A percentile compares a stretch with the other conserved stretches of the same genome.
phyloP scores from a whole-genome alignment of 2,888 invertebrate species.

The Cyclophora albipunctata region DNA sequence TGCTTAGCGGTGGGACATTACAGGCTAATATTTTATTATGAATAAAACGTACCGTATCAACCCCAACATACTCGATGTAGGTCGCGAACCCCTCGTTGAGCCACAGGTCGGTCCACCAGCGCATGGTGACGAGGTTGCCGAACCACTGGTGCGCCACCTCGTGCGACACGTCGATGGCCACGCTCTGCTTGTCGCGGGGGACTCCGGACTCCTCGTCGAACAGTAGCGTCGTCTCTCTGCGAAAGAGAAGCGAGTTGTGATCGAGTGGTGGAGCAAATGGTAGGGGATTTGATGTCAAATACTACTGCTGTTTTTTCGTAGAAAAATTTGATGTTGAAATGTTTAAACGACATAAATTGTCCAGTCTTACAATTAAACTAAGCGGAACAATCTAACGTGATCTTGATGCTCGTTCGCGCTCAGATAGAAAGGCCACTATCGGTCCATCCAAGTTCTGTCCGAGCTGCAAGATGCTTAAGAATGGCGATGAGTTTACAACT shows the following conservation, averaged over 20 bases:
- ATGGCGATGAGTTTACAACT: too few species aligned
- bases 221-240: conserved; percentile 77
- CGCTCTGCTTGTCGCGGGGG: conserved; percentile 66
- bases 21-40: too few species aligned
- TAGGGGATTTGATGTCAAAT: not conserved
- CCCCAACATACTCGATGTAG: conserved; percentile 73
- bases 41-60: conserved; percentile 58
- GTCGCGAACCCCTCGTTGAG: conserved; percentile 85
- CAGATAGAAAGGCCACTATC: too few species aligned
- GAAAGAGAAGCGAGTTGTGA: not conserved
- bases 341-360: too few species aligned
- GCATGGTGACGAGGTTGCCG: conserved; percentile 81
- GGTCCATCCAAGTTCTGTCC: too few species aligned
- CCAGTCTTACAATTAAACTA: too few species aligned
- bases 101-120: conserved; percentile 84
- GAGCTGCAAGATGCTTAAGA: too few species aligned
- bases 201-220: conserved; percentile 57
- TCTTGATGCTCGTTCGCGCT: too few species aligned
- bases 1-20: too few species aligned
- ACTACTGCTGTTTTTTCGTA: too few species aligned
- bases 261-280: not conserved
- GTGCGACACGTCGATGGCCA: conserved; percentile 77
- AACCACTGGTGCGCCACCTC: conserved; percentile 87
- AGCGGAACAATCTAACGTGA: too few species aligned
- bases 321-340: too few species aligned